Conservation (phyloP, 92 coral and sea anemone genomes). For the Ricordea florida region DNA sequence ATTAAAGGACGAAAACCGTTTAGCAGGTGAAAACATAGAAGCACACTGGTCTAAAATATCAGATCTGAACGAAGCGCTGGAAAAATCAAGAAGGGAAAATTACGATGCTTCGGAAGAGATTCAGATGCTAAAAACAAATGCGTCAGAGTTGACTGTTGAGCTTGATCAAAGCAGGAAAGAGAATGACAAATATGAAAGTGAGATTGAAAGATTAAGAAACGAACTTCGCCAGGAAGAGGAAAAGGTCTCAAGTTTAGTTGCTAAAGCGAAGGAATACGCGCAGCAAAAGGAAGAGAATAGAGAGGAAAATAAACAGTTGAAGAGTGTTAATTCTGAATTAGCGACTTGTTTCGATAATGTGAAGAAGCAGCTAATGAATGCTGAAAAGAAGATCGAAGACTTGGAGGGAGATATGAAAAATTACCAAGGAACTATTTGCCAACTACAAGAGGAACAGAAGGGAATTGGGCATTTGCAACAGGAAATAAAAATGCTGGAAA, state of each 20-base stretch:
- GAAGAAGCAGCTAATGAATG: background rate
- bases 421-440: slow-evolving; percentile 1
- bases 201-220: slow-evolving; percentile 30
- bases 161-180: background rate
- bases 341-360: slow-evolving; percentile 13
- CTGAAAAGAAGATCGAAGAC: slow-evolving; percentile 15
- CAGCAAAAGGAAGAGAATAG: slow-evolving; percentile 6
- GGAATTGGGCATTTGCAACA: slow-evolving; percentile 9
- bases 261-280: slow-evolving; percentile 5
- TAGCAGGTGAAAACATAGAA: background rate
- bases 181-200: background rate
- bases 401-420: slow-evolving; percentile 13
- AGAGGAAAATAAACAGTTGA: slow-evolving; percentile 5
- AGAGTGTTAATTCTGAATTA: background rate
- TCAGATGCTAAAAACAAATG: background rate
- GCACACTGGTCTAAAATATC: slow-evolving; percentile 21
- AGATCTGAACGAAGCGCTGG: slow-evolving; percentile 18
- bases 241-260: background rate
- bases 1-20: slow-evolving; percentile 23
- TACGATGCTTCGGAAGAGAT: background rate
- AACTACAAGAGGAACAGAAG: background rate
- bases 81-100: background rate
- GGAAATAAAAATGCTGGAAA: slow-evolving; percentile 37
- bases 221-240: slow-evolving; percentile 11
- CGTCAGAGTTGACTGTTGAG: background rate